Evolutionary conservation across 2,888 invertebrate genomes (phyloP), one percentile per base, ranked within the genome.

Genomic region (Drosophila merina): DNA sequence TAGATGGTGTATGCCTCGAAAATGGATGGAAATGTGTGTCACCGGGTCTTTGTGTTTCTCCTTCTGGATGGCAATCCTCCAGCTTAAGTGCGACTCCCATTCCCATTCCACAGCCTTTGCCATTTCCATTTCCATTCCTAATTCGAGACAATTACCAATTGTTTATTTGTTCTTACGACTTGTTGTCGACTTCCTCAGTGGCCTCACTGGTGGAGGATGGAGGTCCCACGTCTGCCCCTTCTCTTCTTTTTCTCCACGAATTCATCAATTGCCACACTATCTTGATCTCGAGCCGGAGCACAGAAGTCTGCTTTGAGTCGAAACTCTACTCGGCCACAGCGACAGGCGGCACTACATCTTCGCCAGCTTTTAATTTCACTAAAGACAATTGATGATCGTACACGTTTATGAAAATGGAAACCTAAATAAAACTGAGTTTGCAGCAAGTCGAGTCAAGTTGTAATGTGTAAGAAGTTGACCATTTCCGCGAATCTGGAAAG

Each of bases 241-340:
- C 28, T 14, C 50, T 57, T 28, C 55, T 26, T 45, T 12, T 50
- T 59, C 86, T 68, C 52, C 59, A 66, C 60, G 76, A 88, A 89
- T 88, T 79, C 88, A 88, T 88, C 88, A 88, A 88, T 87, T 75
- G 77, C 63, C 70, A 63, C 67, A 79, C 79, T 85, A 89, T 88
- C 88, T 86, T 83, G 89, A 88, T 89, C 77, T 64, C 66, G 60
- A 66, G 54, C 59, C 51, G 63, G 69, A 66, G 63, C 62, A 49
- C 42, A 49, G 42, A 48, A 48, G 59, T 30, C 12, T 10, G 12
- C 48, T 33, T 42, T 50, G 42, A 20, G 10, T 20, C 12, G 59
- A 77, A 79, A 76, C 76, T 84, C 84, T 77, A 76, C 54, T 73
- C 56, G 49, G 42, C 64, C 20, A 49, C 42, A 36, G 56, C 56